These are phyloP conservation scores for Xanthia icteritia DNA, from an alignment of 2,888 invertebrate genomes.

Conservation along the genomic window DNA sequence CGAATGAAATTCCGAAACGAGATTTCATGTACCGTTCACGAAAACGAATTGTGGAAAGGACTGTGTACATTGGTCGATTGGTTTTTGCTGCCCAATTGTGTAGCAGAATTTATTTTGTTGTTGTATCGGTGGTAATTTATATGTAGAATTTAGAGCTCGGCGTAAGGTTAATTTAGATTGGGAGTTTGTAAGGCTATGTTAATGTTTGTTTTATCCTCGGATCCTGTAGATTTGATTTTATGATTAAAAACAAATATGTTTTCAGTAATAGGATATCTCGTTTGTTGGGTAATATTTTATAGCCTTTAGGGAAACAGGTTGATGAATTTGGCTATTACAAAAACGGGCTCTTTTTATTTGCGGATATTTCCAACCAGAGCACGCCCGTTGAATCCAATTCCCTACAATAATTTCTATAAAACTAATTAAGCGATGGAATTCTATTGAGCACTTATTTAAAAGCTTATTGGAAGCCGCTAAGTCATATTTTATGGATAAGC, in stretches of 20 bases:
- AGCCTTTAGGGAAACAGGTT: background rate
- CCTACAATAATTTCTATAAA: background rate
- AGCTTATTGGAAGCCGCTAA: background rate
- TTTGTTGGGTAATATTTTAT: background rate
- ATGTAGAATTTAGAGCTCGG: slow-evolving; percentile 30
- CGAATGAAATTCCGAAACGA: slow-evolving; percentile 68
- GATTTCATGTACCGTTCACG: slow-evolving; percentile 72
- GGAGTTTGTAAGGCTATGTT: slow-evolving; percentile 38
- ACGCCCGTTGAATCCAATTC: background rate
- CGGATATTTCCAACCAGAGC: background rate
- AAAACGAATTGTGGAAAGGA: slow-evolving; percentile 62
- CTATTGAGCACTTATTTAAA: background rate
- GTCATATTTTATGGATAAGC: slow-evolving; percentile 8
- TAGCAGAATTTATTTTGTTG: slow-evolving; percentile 46
- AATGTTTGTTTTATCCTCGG: slow-evolving; percentile 46
- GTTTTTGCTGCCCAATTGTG: slow-evolving; percentile 47
- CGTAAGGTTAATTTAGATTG: slow-evolving; percentile 42
- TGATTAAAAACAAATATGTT: slow-evolving; percentile 56
- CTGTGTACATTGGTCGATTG: slow-evolving; percentile 62
- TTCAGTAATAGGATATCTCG: slow-evolving; percentile 17
- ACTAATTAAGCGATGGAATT: slow-evolving; percentile 3
- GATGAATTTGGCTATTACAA: background rate
- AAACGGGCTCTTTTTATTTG: background rate
- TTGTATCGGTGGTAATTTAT: slow-evolving; percentile 47
- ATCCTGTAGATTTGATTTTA: slow-evolving; percentile 25